Base-by-base conservation (phyloP, 2,888 invertebrate species). In the Melinaea marsaeus region DNA sequence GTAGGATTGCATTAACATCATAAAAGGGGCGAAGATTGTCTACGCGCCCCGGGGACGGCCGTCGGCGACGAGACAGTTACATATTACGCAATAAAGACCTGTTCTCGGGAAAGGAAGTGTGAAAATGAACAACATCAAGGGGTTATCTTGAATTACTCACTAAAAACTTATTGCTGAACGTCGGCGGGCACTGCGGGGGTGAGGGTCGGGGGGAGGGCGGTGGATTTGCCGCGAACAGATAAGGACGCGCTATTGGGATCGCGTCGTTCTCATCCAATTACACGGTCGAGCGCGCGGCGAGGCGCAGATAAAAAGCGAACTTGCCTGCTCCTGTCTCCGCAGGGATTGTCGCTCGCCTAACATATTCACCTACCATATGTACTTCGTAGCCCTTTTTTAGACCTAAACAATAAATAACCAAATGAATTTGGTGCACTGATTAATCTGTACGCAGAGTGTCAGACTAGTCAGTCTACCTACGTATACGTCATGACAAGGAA, bases 101-200 rank as follows among this genome's bases (percentile, higher is more conserved):
- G 90, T 90, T 90, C 90, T 90, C 90, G 90, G 88, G 86, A 87
- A 90, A 90, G 90, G 90, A 90, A 90, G 90, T 90, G 90, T 90
- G 90, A 90, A 90, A 90, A 90, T 90, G 90, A 90, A 88, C 89
- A 89, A 89, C 90, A 89, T 89, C 86, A 90, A 90, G 89, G 90
- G 90, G 90, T 90, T 90, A 90, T 90, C 90, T 90, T 88, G 87
- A 90, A 90, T 90, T 90, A 89, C 90, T 90, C 90, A 89, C 90
- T 90, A 90, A 90, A 90, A 90, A 90, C 88, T 90, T 90, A 90
- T 89, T 88, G 89, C 82, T 73, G 78, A 80, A 81, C 77, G 75
- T 76, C 71, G 75, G 73, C 74, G 79, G 81, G 75, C 72, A 71
- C 66, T 69, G 75, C 74, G 76, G 81, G 79, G 69, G 74, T 67